Percentiles rank a stretch among this genome's conserved stretches.
Conservation (phyloP, 2,797 vertebrate genomes). For the Smutsia temminckii region DNA sequence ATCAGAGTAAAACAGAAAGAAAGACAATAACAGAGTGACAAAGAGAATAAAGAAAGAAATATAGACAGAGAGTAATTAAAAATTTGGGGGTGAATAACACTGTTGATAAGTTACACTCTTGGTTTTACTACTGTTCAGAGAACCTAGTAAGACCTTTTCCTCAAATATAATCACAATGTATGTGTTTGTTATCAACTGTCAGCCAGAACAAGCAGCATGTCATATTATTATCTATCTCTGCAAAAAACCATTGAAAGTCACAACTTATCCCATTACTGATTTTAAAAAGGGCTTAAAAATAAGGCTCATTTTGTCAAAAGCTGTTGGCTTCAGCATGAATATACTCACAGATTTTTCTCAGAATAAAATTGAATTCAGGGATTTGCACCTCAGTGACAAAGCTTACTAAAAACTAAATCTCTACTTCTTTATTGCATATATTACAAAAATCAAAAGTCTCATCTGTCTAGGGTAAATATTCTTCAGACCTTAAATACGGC, state of each 20-base stretch:
- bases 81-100: background rate
- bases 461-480: background rate
- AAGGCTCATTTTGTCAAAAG: background rate
- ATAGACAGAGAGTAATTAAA: background rate
- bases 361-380: conserved; percentile 23
- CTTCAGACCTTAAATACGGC: background rate
- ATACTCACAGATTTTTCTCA: background rate
- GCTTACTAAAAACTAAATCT: conserved; percentile 9
- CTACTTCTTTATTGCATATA: background rate
- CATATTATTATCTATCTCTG: conserved; percentile 8
- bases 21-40: background rate
- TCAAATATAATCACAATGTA: background rate
- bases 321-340: background rate
- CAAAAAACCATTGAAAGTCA: conserved; percentile 43
- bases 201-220: background rate
- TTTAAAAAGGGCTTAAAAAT: conserved; percentile 8
- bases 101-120: background rate
- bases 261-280: conserved; percentile 29
- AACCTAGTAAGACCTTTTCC: background rate
- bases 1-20: background rate
- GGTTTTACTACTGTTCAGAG: background rate
- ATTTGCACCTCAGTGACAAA: background rate
- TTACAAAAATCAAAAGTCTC: background rate
- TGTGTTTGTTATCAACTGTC: conserved; percentile 23
- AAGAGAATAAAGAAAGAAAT: conserved; percentile 6